Percentiles rank a stretch among this genome's conserved stretches.
Conservation (phyloP, 2,888 invertebrate species). For the Drosophila vallismaia region DNA sequence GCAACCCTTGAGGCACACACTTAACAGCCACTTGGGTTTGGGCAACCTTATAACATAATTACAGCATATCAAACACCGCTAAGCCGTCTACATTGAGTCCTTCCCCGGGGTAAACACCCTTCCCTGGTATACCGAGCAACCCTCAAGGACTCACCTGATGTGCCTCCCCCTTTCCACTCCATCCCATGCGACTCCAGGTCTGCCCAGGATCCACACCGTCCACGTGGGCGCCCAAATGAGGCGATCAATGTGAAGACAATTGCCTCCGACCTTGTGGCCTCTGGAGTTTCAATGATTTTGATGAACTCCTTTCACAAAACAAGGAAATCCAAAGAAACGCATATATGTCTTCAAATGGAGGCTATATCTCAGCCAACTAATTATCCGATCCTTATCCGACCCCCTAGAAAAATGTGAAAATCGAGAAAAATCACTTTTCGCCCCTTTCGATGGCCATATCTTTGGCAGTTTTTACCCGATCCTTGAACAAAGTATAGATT, state of each 20-base stretch:
- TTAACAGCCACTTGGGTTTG: slow-evolving; percentile 70
- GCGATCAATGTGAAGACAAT: background rate
- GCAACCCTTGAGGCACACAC: slow-evolving; percentile 50
- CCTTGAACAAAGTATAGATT: too few relatives aligned
- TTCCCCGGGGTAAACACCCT: background rate
- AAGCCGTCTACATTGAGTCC: slow-evolving; percentile 37
- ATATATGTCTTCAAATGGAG: too few relatives aligned
- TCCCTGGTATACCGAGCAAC: slow-evolving; percentile 6
- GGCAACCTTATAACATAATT: slow-evolving; percentile 78
- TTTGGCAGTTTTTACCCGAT: too few relatives aligned
- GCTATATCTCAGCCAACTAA: too few relatives aligned
- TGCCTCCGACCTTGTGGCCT: too few relatives aligned
- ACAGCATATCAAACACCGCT: slow-evolving; percentile 74
- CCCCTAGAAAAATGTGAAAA: too few relatives aligned
- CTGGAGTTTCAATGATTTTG: too few relatives aligned
- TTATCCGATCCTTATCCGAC: too few relatives aligned
- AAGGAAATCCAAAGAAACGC: too few relatives aligned
- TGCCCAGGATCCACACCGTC: background rate
- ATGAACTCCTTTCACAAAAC: too few relatives aligned
- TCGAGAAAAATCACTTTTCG: too few relatives aligned
- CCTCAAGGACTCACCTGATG: slow-evolving; percentile 25
- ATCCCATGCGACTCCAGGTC: slow-evolving; percentile 2
- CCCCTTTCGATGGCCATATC: too few relatives aligned
- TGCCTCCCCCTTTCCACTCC: background rate
- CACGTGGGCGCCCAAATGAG: slow-evolving; percentile 12